phyloP scores from a whole-genome alignment of 30 jellyfish, hydroid and myxozoan genomes.

The Clytia hemisphaerica region DNA sequence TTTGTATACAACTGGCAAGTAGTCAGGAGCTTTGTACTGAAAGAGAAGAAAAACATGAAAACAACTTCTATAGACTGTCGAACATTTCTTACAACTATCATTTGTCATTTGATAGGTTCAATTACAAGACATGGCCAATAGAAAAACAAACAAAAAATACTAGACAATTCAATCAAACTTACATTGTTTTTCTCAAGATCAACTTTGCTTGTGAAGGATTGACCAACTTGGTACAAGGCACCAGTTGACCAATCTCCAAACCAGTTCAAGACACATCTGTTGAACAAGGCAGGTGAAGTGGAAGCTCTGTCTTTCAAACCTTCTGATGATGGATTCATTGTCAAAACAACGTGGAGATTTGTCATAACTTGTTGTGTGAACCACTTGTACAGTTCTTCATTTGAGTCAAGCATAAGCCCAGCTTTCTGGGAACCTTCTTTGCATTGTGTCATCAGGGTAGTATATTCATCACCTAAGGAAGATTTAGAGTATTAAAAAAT shows the following conservation, averaged over 20 bases:
- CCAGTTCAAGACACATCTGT: conserved; percentile 97
- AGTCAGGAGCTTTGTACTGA: conserved; percentile 96
- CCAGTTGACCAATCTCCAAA: conserved; percentile 99
- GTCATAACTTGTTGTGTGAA: conserved; percentile 91
- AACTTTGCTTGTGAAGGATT: conserved; percentile 87
- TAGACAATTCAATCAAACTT: too few species aligned
- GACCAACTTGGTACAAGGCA: conserved; percentile 96
- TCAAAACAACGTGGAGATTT: conserved; percentile 92
- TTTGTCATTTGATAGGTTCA: too few species aligned
- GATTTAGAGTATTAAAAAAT: too few species aligned
- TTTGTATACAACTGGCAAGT: conserved; percentile 78
- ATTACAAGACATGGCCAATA: too few species aligned
- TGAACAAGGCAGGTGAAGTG: conserved; percentile 95
- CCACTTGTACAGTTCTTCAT: conserved; percentile 98
- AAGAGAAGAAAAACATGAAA: background rate
- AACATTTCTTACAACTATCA: too few species aligned
- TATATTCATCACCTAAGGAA: conserved; percentile 69
- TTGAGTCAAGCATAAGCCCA: conserved; percentile 95
- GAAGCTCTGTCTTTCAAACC: conserved; percentile 95
- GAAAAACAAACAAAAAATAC: too few species aligned
- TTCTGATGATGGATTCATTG: conserved; percentile 96
- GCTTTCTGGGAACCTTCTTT: conserved; percentile 97
- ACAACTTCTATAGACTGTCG: background rate
- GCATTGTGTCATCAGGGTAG: conserved; percentile 97
- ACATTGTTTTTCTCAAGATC: conserved; percentile 93